These are phyloP conservation scores for Oriolus oriolus DNA, from an alignment of 2,113 vertebrate species.

Conservation along the genomic window DNA sequence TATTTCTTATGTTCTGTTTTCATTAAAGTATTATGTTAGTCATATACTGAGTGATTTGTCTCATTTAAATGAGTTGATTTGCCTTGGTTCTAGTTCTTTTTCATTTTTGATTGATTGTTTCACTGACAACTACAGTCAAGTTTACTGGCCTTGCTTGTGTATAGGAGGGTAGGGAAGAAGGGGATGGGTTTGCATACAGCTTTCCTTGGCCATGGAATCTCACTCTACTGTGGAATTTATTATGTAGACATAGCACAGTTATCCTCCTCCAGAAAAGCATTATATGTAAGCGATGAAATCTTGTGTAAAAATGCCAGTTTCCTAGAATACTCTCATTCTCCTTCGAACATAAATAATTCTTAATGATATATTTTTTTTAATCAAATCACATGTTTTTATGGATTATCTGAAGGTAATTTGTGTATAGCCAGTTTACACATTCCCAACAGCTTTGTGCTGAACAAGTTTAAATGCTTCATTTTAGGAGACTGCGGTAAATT, in stretches of 20 bases:
- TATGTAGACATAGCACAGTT: background rate
- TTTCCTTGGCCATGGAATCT: background rate
- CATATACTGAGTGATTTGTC: background rate
- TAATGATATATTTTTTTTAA: background rate
- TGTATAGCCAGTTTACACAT: background rate
- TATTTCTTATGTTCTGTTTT: background rate
- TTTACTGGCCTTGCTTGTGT: background rate
- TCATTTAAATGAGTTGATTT: background rate
- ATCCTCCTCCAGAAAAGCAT: background rate
- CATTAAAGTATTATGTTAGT: background rate
- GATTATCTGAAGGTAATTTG: background rate
- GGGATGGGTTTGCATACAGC: fast-evolving
- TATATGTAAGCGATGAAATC: background rate
- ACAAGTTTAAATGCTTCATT: background rate
- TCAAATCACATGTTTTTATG: background rate
- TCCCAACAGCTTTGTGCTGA: background rate
- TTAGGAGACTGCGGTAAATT: background rate
- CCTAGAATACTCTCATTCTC: background rate
- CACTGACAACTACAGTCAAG: background rate
- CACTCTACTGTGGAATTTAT: background rate
- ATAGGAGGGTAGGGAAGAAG: background rate
- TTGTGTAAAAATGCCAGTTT: background rate
- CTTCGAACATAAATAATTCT: background rate
- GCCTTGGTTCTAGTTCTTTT: background rate
- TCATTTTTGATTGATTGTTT: background rate